Base-by-base conservation (phyloP, 2,797 vertebrate species). In the Menidia menidia region DNA sequence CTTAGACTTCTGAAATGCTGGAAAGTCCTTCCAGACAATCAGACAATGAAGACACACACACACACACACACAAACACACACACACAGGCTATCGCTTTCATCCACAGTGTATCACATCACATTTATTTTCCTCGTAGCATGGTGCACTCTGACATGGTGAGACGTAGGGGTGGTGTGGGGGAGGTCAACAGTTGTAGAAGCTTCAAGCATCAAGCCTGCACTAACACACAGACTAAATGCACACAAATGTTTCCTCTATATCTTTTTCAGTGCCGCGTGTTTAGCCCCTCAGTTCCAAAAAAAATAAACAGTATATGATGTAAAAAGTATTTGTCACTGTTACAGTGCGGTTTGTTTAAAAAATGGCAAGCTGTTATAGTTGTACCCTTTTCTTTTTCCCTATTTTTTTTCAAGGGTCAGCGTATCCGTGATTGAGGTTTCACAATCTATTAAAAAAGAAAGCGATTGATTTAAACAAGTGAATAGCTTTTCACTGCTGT, bases 1-100 rank as follows among this genome's bases (percentile, higher is more conserved):
- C 77, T 91, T 88, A 89, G 76, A 84, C 84, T 84, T 87, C 85
- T 84, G 75, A 90, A 89, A 82, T 32, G 30, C 78, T 90, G 81
- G 87, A 77, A 84, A 86, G 35, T 76, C 83, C 87, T 89, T 88
- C 78, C 80, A 88, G 86, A 88, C 81, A 74, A 75, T 77, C 83
- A 81, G 13, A 64, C 57, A 75, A 68, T 52, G 63, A 57, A 62
- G 67, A 41, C 53, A 59, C 33, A 58, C 61, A 62, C 56, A 58
- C 65, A 60, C 62, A 74, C 53, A 61, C 33, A 58, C 61, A 62
- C 56, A 58, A 63, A 60, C 62, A 73, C 64, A 50, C 55, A 71
- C 51, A 71, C 61, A 11, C 48, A 62, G 15, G 53, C 70, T 68
- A 81, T 82, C 66, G 53, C 65, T 88, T 87, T 82, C 83, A 75